Evolutionary conservation across 2,888 invertebrate genomes (phyloP), one percentile per base, ranked within the genome.

Genomic region (Heterodera filipjevi): DNA sequence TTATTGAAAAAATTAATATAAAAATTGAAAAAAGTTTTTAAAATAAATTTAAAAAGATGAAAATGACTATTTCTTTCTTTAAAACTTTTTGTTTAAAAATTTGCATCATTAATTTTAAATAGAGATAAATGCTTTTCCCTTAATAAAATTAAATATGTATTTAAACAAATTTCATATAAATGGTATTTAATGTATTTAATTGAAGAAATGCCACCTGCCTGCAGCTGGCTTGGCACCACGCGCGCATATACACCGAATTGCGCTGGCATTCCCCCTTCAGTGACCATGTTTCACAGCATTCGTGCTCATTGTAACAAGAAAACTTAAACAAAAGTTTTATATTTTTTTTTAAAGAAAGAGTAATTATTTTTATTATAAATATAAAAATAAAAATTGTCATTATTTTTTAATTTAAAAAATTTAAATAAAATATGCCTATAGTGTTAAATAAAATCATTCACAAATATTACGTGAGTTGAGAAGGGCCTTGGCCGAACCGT

Each of bases 141-240:
- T n/a, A n/a, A n/a, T n/a, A n/a, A n/a, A n/a, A n/a, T n/a, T n/a
- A n/a, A n/a, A n/a, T n/a, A n/a, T n/a, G n/a, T n/a, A n/a, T n/a
- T n/a, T n/a, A n/a, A n/a, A n/a, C n/a, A n/a, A n/a, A n/a, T n/a
- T n/a, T n/a, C n/a, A n/a, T n/a, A n/a, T 27, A 66, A 27, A 32
- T 66, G 14, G 14, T 16, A 6, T 3, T 33, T 6, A 66, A 32
- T 64, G 6, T 64, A 12, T 64, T 66, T 30, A 16, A 33, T 68
- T 30, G 6, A 22, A 8, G 5, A 59, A 35, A 59, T 59, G 19
- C 78, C 64, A 75, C 75, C 33, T 75, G 75, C 33, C 86, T 85
- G 78, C 87, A 87, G 12, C 84, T 84, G n/a, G 86, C 85, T 53
- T 85, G 84, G 74, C 86, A 86, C 79, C 79, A 80, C 6, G 70